Base-by-base conservation (phyloP, 1,140 invertebrate genomes). In the Dryas iulia region DNA sequence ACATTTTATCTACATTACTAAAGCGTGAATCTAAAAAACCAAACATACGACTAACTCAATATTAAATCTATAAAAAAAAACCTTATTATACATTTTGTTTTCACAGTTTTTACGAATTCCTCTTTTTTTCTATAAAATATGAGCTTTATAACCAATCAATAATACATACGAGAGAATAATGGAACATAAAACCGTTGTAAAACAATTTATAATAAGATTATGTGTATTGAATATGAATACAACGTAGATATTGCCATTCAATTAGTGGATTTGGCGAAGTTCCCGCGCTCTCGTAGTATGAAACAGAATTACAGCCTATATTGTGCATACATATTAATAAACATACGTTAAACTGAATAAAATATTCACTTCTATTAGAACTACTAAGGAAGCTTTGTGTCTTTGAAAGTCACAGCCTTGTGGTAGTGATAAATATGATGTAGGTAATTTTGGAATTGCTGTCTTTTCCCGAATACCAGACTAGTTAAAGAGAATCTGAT, bases 201-300 rank as follows among this genome's bases (percentile, higher is more conserved):
- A 47, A 47, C 18, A 47, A 47, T 47, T 47, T 47, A 21, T 47
- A 47, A 18, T 21, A 47, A 10, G n/a, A 1, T 18, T 21, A 47
- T 21, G 39, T 21, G n/a, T 47, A 47, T 21, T 57, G 33, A 28
- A 54, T 35, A 31, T 14, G 39, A 53, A 54, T 33, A 28, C 62
- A 33, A 47, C 14, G 59, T 54, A 35, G 59, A 68, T 25, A 68
- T 61, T 14, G 39, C 58, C 30, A 61, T 61, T 68, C 66, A 68
- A 56, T 68, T 68, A 56, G 39, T 57, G n/a, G 12, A 54, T 7
- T 61, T 68, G 66, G 66, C 66, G 28, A 23, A 25, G 52, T 61
- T 68, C 66, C 65, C 57, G 53, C 33, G 30, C 62, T 65, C 54
- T 33, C 53, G n/a, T 39, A 52, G 35, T 62, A 62, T 39, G 35